Evolutionary conservation across 2,888 invertebrate genomes (phyloP).

Genomic region (Pterostichus niger): DNA sequence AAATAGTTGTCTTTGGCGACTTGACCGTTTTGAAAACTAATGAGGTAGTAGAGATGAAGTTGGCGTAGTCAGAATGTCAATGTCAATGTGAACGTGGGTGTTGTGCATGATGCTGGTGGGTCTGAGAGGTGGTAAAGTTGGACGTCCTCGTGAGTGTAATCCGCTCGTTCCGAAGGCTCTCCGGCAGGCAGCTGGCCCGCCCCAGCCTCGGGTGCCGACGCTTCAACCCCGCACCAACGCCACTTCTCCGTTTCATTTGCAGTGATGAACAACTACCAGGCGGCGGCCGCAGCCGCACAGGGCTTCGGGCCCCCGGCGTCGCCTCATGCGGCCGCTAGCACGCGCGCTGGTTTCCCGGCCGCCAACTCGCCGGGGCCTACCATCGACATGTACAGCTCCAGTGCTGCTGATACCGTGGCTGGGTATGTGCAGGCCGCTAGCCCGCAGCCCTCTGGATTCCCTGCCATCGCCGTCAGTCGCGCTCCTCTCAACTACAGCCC

Average conservation of each 20-base stretch:
- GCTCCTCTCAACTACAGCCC: slow-evolving; percentile 96
- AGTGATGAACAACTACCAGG: slow-evolving; percentile 98
- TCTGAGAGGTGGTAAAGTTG: slow-evolving; percentile 72
- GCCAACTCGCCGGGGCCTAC: slow-evolving; percentile 95
- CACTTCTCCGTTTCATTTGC: slow-evolving; percentile 77
- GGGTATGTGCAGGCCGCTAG: slow-evolving; percentile 98
- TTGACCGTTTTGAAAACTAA: too few relatives aligned
- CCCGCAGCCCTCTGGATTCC: slow-evolving; percentile 97
- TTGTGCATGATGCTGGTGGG: not conserved
- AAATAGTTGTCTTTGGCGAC: too few relatives aligned
- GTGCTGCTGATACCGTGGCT: slow-evolving; percentile 88
- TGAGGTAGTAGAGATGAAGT: too few relatives aligned
- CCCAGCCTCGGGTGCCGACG: slow-evolving; percentile 69
- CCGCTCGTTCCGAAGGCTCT: slow-evolving; percentile 72
- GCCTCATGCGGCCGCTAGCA: slow-evolving; percentile 83
- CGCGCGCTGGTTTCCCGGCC: slow-evolving; percentile 90
- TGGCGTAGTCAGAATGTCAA: too few relatives aligned
- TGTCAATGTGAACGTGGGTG: too few relatives aligned
- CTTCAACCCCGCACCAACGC: slow-evolving; percentile 71
- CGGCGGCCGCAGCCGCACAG: slow-evolving; percentile 87
- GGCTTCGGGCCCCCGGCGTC: slow-evolving; percentile 91
- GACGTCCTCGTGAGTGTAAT: slow-evolving; percentile 65
- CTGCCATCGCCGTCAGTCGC: slow-evolving; percentile 95
- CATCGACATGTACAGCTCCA: slow-evolving; percentile 96
- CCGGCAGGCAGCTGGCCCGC: slow-evolving; percentile 73